A percentile compares a stretch with the other conserved stretches of the same genome.
phyloP scores from a whole-genome alignment of 2,797 vertebrate genomes.

The Paedocypris micromegethes region DNA sequence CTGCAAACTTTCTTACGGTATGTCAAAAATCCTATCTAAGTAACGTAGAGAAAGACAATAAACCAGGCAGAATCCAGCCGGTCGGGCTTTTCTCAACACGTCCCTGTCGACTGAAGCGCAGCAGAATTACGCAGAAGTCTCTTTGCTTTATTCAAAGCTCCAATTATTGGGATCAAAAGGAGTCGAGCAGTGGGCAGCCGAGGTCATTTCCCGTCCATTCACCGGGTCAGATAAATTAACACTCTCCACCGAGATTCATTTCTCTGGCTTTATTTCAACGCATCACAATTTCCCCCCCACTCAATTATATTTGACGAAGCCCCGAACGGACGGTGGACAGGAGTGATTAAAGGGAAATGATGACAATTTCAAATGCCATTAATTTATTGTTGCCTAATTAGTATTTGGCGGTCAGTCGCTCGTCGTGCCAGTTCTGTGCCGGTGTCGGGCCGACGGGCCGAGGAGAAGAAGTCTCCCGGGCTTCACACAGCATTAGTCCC shows the following conservation, averaged over 20 bases:
- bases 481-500: conserved; percentile 49
- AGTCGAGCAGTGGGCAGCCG: conserved; percentile 49
- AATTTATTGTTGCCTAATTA: conserved; percentile 61
- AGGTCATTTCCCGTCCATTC: conserved; percentile 61
- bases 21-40: no score
- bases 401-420: conserved; percentile 39
- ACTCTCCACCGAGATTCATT: conserved; percentile 58
- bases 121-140: conserved; percentile 41
- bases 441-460: no score
- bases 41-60: no score
- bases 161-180: conserved; percentile 53
- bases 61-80: no score
- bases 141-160: conserved; percentile 44
- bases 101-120: neutral
- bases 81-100: no score
- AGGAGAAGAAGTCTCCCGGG: neutral
- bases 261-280: conserved; percentile 57
- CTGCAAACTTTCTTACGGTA: no score
- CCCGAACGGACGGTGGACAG: conserved; percentile 48
- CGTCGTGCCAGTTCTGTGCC: neutral
- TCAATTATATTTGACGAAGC: conserved; percentile 62
- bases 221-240: conserved; percentile 66
- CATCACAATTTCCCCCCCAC: conserved; percentile 55
- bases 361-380: conserved; percentile 53
- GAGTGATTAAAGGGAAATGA: conserved; percentile 52